A percentile compares a stretch with the other conserved stretches of the same genome.
Conservation (phyloP, 2,888 invertebrate species). For the Protophormia terraenovae region DNA sequence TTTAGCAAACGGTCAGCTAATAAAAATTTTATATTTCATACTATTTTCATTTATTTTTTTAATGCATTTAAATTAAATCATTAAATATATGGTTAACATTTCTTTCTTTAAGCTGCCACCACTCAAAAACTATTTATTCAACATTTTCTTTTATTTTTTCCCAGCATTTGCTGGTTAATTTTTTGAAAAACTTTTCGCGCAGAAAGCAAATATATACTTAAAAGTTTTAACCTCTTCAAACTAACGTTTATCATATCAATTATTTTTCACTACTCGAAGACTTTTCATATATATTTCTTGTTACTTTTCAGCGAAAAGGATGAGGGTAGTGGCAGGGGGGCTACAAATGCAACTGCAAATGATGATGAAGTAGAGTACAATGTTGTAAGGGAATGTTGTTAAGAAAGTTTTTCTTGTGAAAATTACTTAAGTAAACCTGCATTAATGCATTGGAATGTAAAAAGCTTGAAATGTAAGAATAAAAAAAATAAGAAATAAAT, state of each 20-base stretch:
- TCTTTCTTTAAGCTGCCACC: background rate
- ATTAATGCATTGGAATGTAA: slow-evolving; percentile 52
- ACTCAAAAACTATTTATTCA: background rate
- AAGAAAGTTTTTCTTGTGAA: slow-evolving; percentile 47
- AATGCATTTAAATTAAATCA: slow-evolving; percentile 48
- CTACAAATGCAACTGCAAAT: background rate
- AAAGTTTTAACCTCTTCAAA: slow-evolving; percentile 63
- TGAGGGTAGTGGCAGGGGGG: background rate
- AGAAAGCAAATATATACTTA: slow-evolving; percentile 54
- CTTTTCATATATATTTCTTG: background rate
- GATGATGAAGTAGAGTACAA: slow-evolving; percentile 20
- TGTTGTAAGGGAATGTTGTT: slow-evolving; percentile 8
- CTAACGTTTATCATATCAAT: slow-evolving; percentile 64
- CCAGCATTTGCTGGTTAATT: slow-evolving; percentile 38
- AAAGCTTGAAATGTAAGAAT: slow-evolving; percentile 1
- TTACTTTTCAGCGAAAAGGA: no score
- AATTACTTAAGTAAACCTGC: slow-evolving; percentile 65
- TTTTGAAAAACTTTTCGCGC: slow-evolving; percentile 41
- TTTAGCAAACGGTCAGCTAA: background rate
- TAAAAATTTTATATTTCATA: background rate
- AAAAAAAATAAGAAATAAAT: no score
- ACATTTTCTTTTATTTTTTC: background rate
- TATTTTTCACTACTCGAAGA: slow-evolving; percentile 39
- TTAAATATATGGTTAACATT: background rate
- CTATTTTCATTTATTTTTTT: background rate